These are phyloP conservation scores for Thalassaphorura encarpata DNA, from an alignment of 1,140 invertebrate genomes.

Conservation along the genomic window DNA sequence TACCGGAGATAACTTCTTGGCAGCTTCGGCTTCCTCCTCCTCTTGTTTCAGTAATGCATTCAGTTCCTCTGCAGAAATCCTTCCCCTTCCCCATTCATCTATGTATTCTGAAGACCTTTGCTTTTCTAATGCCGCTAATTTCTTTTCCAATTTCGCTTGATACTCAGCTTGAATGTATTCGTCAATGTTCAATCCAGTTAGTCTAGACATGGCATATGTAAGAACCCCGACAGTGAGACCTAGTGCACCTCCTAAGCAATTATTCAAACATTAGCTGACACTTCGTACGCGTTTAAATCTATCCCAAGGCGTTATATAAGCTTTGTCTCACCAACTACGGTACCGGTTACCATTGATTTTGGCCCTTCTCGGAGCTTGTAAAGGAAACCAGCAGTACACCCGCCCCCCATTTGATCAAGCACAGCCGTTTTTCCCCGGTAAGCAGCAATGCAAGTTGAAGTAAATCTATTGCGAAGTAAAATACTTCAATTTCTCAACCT, in stretches of 20 bases:
- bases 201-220: conserved; percentile 24
- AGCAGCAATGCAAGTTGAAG: conserved; percentile 49
- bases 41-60: too few species aligned
- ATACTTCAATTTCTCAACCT: too few species aligned
- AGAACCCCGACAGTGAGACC: conserved; percentile 43
- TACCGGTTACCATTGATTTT: conserved; percentile 53
- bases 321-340: conserved; percentile 7
- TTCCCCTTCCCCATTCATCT: too few species aligned
- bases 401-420: conserved; percentile 52
- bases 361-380: conserved; percentile 53
- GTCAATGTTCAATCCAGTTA: background rate
- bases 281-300: background rate
- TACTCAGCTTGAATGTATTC: background rate
- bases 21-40: too few species aligned
- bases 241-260: conserved; percentile 41
- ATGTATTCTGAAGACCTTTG: too few species aligned
- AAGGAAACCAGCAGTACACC: conserved; percentile 48
- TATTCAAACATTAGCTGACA: background rate
- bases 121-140: too few species aligned
- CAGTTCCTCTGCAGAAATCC: too few species aligned
- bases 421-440: conserved; percentile 54
- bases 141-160: background rate
- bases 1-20: too few species aligned
- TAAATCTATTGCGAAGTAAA: conserved; percentile 41
- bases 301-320: background rate